Percentiles rank a stretch among this genome's conserved stretches.
These are phyloP conservation scores for Microctonus brassicae DNA, from an alignment of 2,888 invertebrate genomes.

Conservation along the genomic window DNA sequence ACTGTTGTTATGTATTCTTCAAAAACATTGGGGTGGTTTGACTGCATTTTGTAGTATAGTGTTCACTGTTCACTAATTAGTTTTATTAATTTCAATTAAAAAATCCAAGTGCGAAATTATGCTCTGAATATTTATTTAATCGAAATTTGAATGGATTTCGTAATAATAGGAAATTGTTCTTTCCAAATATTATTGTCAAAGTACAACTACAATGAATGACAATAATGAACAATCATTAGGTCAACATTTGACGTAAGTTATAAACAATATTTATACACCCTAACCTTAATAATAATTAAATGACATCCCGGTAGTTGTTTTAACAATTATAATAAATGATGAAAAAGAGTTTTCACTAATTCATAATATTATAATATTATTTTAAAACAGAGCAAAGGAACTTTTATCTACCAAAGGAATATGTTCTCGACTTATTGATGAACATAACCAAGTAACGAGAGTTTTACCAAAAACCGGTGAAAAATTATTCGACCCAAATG, in stretches of 20 bases:
- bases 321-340: too few species aligned
- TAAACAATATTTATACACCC: neutral
- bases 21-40: too few species aligned
- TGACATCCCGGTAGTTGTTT: neutral
- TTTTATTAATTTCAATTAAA: too few species aligned
- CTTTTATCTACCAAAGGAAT: conserved; percentile 61
- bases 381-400: conserved; percentile 55
- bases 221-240: neutral
- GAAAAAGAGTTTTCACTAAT: neutral
- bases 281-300: neutral
- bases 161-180: conserved; percentile 29
- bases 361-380: neutral
- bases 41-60: too few species aligned
- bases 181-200: neutral
- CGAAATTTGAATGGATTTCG: neutral
- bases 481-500: conserved; percentile 73
- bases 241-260: conserved; percentile 21
- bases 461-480: conserved; percentile 72
- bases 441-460: conserved; percentile 68
- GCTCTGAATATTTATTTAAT: too few species aligned
- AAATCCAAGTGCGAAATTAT: too few species aligned
- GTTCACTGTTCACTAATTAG: too few species aligned
- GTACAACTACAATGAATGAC: neutral
- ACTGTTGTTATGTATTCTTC: too few species aligned
- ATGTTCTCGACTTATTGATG: conserved; percentile 54